Base-by-base conservation (phyloP, 2,888 invertebrate species). In the Diadegma fenestrale region DNA sequence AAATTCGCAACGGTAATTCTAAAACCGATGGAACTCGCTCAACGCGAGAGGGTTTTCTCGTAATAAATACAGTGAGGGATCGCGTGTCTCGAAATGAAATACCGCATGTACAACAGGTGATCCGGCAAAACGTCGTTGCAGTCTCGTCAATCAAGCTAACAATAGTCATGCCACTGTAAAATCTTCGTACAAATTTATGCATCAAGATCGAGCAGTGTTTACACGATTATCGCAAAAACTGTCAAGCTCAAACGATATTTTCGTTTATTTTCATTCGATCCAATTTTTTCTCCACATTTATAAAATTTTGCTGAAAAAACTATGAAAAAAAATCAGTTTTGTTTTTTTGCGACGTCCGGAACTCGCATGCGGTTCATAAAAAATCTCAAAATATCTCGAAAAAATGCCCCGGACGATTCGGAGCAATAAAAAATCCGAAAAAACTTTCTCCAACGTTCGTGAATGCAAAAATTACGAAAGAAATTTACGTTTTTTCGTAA, bases 131-230 rank as follows among this genome's bases (percentile, higher is more conserved):
- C n/a, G 69, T 58, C 75, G 26, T 43, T 30, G 41, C 61, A 75
- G 63, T 63, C 30, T 75, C 63, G 75, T 75, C 45, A 75, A 48
- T 75, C 43, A 45, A 73, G 58, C 8, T 10, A 73, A n/a, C 61
- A 51, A 71, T 71, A 37, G 30, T 48, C 51, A 33, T 10, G 51
- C 37, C 54, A 54, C 12, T 19, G 41, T 58, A 0, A 58, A 26
- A 58, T 58, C 58, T 5, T 58, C 37, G 7, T 54, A 19, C 22
- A 8, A 37, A 61, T 75, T 63, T n/a, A 45, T 63, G 45, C 30
- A 75, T 72, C 41, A 37, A 12, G 71, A 71, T 71, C 33, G 37
- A 37, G 33, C 33, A 14, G 41, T 37, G 37, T 51, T 37, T 72
- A 33, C 10, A n/a, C 54, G 41, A 54, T 71, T 33, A 12, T 33